These are phyloP conservation scores for Suncus etruscus DNA, from an alignment of 2,113 vertebrate species.

Conservation along the genomic window DNA sequence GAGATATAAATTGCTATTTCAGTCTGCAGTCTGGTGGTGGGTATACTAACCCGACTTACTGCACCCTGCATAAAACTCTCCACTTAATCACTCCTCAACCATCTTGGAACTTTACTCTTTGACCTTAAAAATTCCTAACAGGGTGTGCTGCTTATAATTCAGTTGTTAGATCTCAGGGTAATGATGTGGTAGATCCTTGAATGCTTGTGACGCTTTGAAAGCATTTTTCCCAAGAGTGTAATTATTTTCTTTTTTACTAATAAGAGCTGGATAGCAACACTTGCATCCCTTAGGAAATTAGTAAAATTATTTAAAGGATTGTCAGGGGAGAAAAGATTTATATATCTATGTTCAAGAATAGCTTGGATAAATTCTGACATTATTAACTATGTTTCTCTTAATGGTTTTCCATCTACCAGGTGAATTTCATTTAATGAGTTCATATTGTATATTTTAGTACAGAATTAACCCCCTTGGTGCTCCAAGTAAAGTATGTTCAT, in stretches of 20 bases:
- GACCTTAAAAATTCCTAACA: not conserved
- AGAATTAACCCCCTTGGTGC: not conserved
- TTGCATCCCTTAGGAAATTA: slow-evolving; percentile 72
- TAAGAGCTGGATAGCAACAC: slow-evolving; percentile 50
- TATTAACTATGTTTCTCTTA: not conserved
- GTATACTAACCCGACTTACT: slow-evolving; percentile 52
- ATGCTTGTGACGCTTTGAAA: slow-evolving; percentile 52
- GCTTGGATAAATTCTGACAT: slow-evolving; percentile 29
- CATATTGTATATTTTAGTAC: not conserved
- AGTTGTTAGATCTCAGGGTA: slow-evolving; percentile 24
- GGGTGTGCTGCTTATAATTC: not conserved
- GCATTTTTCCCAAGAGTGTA: slow-evolving; percentile 67
- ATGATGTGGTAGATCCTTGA: slow-evolving; percentile 6
- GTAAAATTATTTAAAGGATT: slow-evolving; percentile 70
- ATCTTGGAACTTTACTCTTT: not conserved
- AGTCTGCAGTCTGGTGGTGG: slow-evolving; percentile 68
- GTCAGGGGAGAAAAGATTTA: slow-evolving; percentile 65
- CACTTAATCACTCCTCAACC: not conserved
- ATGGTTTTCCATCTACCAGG: slow-evolving; percentile 1
- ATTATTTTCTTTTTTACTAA: slow-evolving; percentile 72
- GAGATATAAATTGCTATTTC: slow-evolving; percentile 79
- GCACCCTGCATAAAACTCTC: not conserved
- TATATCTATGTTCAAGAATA: not conserved
- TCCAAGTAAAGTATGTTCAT: not conserved
- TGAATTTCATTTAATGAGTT: not conserved